Conservation (phyloP, 2,888 invertebrate species). For the Steinernema scapterisci region DNA sequence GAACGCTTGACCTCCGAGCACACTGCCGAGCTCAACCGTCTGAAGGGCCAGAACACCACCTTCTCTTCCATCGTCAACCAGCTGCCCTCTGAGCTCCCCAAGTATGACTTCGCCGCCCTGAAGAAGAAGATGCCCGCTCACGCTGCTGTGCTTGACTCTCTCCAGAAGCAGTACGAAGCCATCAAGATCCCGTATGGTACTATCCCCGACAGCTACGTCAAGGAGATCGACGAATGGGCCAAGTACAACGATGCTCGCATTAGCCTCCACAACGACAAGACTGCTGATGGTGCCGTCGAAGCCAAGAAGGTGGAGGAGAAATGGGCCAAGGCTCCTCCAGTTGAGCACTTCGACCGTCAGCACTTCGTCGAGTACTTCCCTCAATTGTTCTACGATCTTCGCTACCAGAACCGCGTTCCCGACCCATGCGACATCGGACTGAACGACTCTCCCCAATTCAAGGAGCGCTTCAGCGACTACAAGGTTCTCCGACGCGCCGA, state of each 20-base stretch:
- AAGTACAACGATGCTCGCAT: slow-evolving; percentile 63
- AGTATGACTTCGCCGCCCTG: slow-evolving; percentile 65
- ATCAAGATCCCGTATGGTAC: slow-evolving; percentile 66
- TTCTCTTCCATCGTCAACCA: slow-evolving; percentile 58
- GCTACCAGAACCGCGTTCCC: slow-evolving; percentile 54
- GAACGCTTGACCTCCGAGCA: slow-evolving; percentile 55
- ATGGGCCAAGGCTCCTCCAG: slow-evolving; percentile 66
- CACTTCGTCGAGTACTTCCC: slow-evolving; percentile 60
- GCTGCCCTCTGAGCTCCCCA: slow-evolving; percentile 64
- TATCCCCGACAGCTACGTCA: slow-evolving; percentile 56
- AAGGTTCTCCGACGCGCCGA: slow-evolving; percentile 64
- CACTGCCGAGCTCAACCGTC: slow-evolving; percentile 57
- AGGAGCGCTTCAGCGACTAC: slow-evolving; percentile 65
- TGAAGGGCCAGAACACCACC: slow-evolving; percentile 63
- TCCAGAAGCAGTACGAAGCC: slow-evolving; percentile 66
- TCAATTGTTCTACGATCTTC: slow-evolving; percentile 58
- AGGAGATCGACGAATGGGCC: slow-evolving; percentile 63
- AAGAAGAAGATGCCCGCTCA: slow-evolving; percentile 66
- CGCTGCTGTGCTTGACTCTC: slow-evolving; percentile 59
- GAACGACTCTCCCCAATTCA: slow-evolving; percentile 59
- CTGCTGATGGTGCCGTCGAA: slow-evolving; percentile 62
- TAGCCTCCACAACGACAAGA: slow-evolving; percentile 60
- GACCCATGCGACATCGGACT: slow-evolving; percentile 63
- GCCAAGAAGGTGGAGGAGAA: slow-evolving; percentile 67
- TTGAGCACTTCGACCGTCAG: slow-evolving; percentile 65